phyloP scores from a whole-genome alignment of 2,797 vertebrate genomes.

The Semaprochilodus insignis region DNA sequence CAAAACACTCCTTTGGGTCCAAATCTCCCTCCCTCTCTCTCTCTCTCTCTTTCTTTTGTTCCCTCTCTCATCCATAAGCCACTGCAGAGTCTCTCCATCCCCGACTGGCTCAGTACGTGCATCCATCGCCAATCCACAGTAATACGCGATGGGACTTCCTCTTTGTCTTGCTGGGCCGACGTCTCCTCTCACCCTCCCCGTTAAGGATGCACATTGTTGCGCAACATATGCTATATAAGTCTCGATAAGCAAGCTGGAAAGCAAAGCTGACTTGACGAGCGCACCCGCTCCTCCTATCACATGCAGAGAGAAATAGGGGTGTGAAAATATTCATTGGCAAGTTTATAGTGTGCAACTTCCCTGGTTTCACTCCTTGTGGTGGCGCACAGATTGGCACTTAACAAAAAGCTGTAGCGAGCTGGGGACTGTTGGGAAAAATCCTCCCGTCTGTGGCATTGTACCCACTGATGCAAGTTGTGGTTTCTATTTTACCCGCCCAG shows the following conservation, averaged over 20 bases:
- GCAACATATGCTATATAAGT: constrained; percentile 77
- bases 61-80: constrained; percentile 63
- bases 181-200: constrained; percentile 77
- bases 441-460: neutral
- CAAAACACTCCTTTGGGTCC: constrained; percentile 11
- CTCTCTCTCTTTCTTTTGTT: neutral
- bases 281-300: constrained; percentile 51
- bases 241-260: constrained; percentile 72
- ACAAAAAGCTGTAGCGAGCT: constrained; percentile 1
- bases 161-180: constrained; percentile 74
- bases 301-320: constrained; percentile 46
- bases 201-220: constrained; percentile 71
- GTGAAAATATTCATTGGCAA: constrained; percentile 57
- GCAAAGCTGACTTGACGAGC: constrained; percentile 67
- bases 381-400: constrained; percentile 13
- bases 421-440: neutral
- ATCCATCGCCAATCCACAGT: constrained; percentile 79
- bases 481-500: constrained; percentile 9
- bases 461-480: constrained; percentile 16
- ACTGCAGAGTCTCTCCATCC: constrained; percentile 77
- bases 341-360: constrained; percentile 41
- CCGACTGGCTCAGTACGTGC: constrained; percentile 74
- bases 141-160: constrained; percentile 77
- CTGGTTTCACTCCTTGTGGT: constrained; percentile 36
- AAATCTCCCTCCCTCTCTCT: constrained; percentile 14